Evolutionary conservation across 2,888 invertebrate genomes (phyloP), one percentile per base, ranked within the genome.

Genomic region (Kryphioiulus occultus): DNA sequence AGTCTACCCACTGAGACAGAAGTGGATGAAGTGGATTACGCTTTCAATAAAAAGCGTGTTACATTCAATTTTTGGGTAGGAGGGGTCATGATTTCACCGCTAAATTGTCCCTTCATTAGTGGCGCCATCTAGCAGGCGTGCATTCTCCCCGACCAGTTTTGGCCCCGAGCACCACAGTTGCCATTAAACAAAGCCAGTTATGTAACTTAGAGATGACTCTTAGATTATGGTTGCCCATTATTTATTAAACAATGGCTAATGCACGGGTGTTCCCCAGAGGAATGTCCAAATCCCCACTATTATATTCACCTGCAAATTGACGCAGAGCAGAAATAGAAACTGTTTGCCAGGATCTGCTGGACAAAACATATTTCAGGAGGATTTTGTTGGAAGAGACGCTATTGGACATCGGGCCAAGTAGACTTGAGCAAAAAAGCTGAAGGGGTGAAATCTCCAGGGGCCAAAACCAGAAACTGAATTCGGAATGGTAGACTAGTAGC

Each of bases 171-270:
- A 59, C 7, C 7, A 22, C 59, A 4, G 22, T 10, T 3, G 26
- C 68, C 68, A 68, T 68, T 68, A 68, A 68, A 68, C 68, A 68
- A 68, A n/a, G 68, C 68, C 68, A 68, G 68, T 68, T 68, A 68
- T 68, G 68, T 26, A 68, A 68, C 68, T 68, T 26, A 68, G 26
- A 68, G 68, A 68, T 68, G 68, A 68, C 68, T 68, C 68, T 68
- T 68, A 68, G 68, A 68, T 68, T 68, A 68, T 68, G 68, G 68
- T 68, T 68, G 68, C 12, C 68, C 68, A 68, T 68, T 68, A 68
- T 68, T 68, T 68, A 68, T 68, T 68, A 68, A 68, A 68, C 68
- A 68, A 68, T 68, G 68, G 68, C 68, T 68, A 68, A 68, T 68
- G 68, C 68, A 68, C 68, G 68, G 68, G 68, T 68, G 68, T 68